These are phyloP conservation scores for Ia io DNA, from an alignment of 2,113 vertebrate species.

Conservation along the genomic window DNA sequence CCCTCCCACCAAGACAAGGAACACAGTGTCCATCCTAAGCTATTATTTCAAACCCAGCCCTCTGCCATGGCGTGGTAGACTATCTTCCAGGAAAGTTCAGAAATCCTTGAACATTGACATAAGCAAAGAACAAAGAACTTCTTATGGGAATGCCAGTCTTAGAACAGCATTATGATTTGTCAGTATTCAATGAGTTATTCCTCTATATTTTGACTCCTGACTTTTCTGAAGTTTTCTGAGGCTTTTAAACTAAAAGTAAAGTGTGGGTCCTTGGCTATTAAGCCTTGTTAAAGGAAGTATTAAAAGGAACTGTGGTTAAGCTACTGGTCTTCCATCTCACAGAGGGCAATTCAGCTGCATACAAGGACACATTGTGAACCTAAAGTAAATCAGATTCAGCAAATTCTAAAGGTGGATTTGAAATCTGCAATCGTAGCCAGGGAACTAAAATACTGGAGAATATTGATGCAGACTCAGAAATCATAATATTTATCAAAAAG, in stretches of 20 bases:
- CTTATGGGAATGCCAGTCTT: slow-evolving; percentile 23
- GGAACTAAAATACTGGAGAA: slow-evolving; percentile 41
- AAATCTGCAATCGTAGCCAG: slow-evolving; percentile 11
- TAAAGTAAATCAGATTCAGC: slow-evolving; percentile 61
- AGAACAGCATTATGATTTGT: slow-evolving; percentile 7
- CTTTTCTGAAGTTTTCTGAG: slow-evolving; percentile 60
- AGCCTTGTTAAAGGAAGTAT: slow-evolving; percentile 64
- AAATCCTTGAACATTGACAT: neutral
- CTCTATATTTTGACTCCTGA: slow-evolving; percentile 51
- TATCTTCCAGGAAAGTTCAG: neutral
- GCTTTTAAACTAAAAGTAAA: slow-evolving; percentile 50
- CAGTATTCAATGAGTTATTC: slow-evolving; percentile 40
- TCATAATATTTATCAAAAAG: slow-evolving; percentile 61
- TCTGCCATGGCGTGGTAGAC: neutral
- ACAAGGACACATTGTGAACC: slow-evolving; percentile 66
- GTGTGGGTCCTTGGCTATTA: slow-evolving; percentile 22
- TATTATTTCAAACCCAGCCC: neutral
- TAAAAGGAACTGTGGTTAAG: slow-evolving; percentile 62
- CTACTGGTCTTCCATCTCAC: slow-evolving; percentile 62
- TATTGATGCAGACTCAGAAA: slow-evolving; percentile 36
- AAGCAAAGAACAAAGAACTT: slow-evolving; percentile 26
- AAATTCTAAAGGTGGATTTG: slow-evolving; percentile 49
- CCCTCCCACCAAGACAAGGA: neutral
- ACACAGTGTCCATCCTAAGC: neutral
- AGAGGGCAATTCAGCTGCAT: slow-evolving; percentile 68